Base-by-base conservation (phyloP, 2,797 vertebrate species). In the Catamblyrhynchus diadema region DNA sequence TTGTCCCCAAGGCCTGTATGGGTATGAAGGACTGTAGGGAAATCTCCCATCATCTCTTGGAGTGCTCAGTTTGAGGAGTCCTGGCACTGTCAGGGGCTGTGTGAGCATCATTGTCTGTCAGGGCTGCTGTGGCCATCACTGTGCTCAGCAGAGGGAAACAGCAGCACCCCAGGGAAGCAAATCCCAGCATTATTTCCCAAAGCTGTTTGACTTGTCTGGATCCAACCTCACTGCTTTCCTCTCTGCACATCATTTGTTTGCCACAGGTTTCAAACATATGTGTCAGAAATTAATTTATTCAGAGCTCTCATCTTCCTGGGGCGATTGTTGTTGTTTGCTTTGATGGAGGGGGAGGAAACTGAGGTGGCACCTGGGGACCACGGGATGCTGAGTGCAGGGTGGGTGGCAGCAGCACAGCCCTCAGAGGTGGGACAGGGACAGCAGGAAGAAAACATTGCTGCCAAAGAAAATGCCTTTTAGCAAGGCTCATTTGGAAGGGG, bases 131-230 rank as follows among this genome's bases (percentile, higher is more conserved):
- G 69, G 83, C 17, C 4, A 3, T 41, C 74, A 10, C 54, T 10
- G 57, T 69, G 80, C 61, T 89, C 82, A 66, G 89, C 16, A 60
- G 41, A 86, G 93, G 73, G 67, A 47, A 90, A 67, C 53, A 3
- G 83, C 61, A 88, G 74, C 85, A 54, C 82, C 73, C 66, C 70
- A 5, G 94, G 53, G 37, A 70, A 84, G 51, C 77, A 79, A 95
- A 94, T 53, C 91, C 79, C 86, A 65, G 85, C 62, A 84, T 88
- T 81, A 37, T 90, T 94, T 88, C 85, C 87, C 47, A 33, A 67
- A 90, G 70, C 91, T 92, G 64, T 93, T 92, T 51, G 81, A 30
- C n/a, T 64, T 64, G 56, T 79, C 39, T 42, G 14, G 30, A 23
- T 91, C 77, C 61, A 65, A 3, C 56, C 85, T 75, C 54, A 0